Conservation (phyloP, 1,140 invertebrate genomes). For the Wasmannia auropunctata region DNA sequence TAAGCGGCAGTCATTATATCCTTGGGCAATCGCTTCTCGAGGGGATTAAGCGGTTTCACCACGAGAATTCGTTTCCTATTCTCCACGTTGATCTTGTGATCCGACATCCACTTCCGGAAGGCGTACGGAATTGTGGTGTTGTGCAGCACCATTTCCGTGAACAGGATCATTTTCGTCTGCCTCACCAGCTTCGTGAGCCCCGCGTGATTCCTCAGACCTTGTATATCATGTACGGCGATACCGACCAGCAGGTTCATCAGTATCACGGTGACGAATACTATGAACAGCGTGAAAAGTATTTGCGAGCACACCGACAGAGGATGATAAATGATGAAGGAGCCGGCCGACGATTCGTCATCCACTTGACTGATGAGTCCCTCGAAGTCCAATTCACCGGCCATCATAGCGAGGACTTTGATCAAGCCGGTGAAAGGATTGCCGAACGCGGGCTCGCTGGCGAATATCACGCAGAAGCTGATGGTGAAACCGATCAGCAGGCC, state of each 20-base stretch:
- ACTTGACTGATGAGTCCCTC: constrained; percentile 87
- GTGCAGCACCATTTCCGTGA: constrained; percentile 88
- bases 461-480: constrained; percentile 89
- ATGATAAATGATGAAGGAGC: constrained; percentile 81
- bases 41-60: constrained; percentile 88
- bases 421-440: constrained; percentile 86
- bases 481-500: constrained; percentile 88
- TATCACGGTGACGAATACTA: constrained; percentile 89
- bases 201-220: constrained; percentile 89
- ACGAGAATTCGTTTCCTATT: constrained; percentile 85
- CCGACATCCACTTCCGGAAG: constrained; percentile 81
- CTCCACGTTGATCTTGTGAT: constrained; percentile 83
- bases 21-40: constrained; percentile 88
- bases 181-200: constrained; percentile 89
- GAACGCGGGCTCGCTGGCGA: constrained; percentile 87
- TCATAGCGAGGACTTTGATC: constrained; percentile 89
- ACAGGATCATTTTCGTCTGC: constrained; percentile 89
- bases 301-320: constrained; percentile 87
- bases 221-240: constrained; percentile 89
- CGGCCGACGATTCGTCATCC: constrained; percentile 65
- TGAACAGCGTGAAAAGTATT: constrained; percentile 87
- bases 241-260: constrained; percentile 90
- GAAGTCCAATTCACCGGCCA: constrained; percentile 89
- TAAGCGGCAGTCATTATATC: constrained; percentile 88
- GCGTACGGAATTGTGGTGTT: constrained; percentile 86